phyloP scores from a whole-genome alignment of 2,113 vertebrate genomes.

The Serilophus lunatus region DNA sequence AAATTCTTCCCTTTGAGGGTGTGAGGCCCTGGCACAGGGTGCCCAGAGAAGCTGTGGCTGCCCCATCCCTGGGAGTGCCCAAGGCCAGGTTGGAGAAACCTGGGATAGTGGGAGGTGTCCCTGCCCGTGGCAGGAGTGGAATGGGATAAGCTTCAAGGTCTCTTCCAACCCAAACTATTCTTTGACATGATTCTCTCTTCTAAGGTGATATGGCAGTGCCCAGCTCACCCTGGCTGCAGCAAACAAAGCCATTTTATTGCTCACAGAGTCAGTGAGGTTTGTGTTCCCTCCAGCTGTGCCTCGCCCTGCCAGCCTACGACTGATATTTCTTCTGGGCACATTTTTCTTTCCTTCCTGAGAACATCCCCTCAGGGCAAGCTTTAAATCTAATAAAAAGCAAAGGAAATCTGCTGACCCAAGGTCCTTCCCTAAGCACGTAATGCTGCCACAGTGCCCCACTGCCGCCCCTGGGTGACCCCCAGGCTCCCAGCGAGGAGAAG shows the following conservation, averaged over 20 bases:
- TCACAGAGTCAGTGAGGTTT: neutral
- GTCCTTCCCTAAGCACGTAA: neutral
- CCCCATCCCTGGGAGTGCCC: neutral
- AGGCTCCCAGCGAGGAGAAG: neutral
- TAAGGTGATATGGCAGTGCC: neutral
- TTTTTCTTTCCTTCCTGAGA: conserved; percentile 30
- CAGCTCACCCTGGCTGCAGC: neutral
- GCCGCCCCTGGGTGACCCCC: neutral
- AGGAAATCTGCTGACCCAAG: neutral
- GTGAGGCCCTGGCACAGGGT: neutral
- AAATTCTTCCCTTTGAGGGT: neutral
- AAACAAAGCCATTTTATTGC: fast-evolving
- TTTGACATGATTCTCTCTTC: neutral
- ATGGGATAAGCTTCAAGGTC: neutral
- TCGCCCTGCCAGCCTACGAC: neutral
- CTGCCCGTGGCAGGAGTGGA: neutral
- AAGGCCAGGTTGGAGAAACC: neutral
- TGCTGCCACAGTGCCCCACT: neutral
- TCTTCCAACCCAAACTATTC: neutral
- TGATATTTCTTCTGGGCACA: neutral
- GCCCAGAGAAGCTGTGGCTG: neutral
- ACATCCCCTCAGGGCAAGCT: neutral
- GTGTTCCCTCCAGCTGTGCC: neutral
- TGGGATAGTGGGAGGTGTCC: neutral
- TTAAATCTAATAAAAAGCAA: neutral